These are phyloP conservation scores for Electrophaes corylata DNA, from an alignment of 2,888 invertebrate species.

Conservation along the genomic window DNA sequence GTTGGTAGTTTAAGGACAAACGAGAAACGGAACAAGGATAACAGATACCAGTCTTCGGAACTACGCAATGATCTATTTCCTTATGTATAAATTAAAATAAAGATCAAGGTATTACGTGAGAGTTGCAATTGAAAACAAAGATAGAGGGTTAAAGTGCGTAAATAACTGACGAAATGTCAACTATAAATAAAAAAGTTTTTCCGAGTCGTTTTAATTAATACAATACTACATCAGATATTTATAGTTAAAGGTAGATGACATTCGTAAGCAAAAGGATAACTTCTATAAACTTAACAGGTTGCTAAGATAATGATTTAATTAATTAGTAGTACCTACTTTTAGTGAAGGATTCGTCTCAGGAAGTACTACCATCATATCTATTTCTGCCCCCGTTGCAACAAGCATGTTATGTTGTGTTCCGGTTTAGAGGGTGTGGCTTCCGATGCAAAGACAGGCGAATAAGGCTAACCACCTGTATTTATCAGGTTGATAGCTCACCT, in stretches of 20 bases:
- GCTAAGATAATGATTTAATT: too few relatives aligned
- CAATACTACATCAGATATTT: slow-evolving; percentile 13
- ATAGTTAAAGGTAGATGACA: slow-evolving; percentile 10
- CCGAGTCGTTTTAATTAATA: slow-evolving; percentile 20
- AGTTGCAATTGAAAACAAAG: slow-evolving; percentile 13
- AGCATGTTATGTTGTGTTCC: too few relatives aligned
- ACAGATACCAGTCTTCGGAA: slow-evolving; percentile 25
- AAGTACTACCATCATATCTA: too few relatives aligned
- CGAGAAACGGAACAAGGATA: slow-evolving; percentile 31
- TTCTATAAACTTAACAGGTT: slow-evolving; percentile 32
- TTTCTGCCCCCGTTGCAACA: too few relatives aligned
- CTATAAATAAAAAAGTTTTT: slow-evolving; percentile 18
- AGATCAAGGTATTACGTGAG: slow-evolving; percentile 21
- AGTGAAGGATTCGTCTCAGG: too few relatives aligned
- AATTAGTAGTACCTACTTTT: too few relatives aligned
- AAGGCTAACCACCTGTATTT: too few relatives aligned
- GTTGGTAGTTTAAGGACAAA: slow-evolving; percentile 7
- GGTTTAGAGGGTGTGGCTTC: too few relatives aligned
- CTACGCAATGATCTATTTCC: slow-evolving; percentile 23
- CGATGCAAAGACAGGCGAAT: too few relatives aligned
- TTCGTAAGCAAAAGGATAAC: slow-evolving; percentile 47
- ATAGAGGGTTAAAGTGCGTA: slow-evolving; percentile 25
- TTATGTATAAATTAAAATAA: slow-evolving; percentile 13
- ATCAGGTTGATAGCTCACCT: too few relatives aligned
- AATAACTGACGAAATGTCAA: slow-evolving; percentile 25